phyloP scores from a whole-genome alignment of 2,113 vertebrate genomes.

The Coreoperca whiteheadi region DNA sequence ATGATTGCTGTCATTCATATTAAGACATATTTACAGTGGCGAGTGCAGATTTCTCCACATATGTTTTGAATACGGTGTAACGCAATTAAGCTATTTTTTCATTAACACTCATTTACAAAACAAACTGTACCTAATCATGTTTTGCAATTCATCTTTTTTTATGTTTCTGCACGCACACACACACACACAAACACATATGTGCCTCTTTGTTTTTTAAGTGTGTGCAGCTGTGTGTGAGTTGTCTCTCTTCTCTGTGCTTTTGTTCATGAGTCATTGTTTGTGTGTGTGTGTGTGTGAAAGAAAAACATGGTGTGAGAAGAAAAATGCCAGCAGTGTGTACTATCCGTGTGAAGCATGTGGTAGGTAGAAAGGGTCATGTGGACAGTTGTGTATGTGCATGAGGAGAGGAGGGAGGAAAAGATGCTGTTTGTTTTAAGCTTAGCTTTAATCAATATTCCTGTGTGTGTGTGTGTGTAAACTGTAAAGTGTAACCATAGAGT shows the following conservation, averaged over 20 bases:
- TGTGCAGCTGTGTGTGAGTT: constrained; percentile 63
- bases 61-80: constrained; percentile 49
- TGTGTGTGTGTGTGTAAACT: not conserved
- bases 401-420: not conserved
- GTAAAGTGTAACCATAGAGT: not conserved
- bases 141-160: constrained; percentile 2
- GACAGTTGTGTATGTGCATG: constrained; percentile 18
- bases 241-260: constrained; percentile 46
- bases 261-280: constrained; percentile 65
- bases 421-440: constrained; percentile 26
- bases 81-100: not conserved
- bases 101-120: constrained; percentile 39
- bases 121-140: constrained; percentile 31
- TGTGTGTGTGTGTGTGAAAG: constrained; percentile 44
- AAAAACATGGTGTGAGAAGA: constrained; percentile 33
- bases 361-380: constrained; percentile 29
- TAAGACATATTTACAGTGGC: constrained; percentile 67
- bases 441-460: constrained; percentile 2
- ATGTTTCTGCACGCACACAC: constrained; percentile 10
- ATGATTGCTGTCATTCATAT: constrained; percentile 74
- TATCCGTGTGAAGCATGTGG: constrained; percentile 52
- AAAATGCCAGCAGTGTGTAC: constrained; percentile 49
- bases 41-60: constrained; percentile 51
- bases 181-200: not conserved
- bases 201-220: constrained; percentile 52